These are phyloP conservation scores for Oopsacas minuta DNA, from an alignment of 37 sponge, comb jelly and placozoan species.

Conservation along the genomic window DNA sequence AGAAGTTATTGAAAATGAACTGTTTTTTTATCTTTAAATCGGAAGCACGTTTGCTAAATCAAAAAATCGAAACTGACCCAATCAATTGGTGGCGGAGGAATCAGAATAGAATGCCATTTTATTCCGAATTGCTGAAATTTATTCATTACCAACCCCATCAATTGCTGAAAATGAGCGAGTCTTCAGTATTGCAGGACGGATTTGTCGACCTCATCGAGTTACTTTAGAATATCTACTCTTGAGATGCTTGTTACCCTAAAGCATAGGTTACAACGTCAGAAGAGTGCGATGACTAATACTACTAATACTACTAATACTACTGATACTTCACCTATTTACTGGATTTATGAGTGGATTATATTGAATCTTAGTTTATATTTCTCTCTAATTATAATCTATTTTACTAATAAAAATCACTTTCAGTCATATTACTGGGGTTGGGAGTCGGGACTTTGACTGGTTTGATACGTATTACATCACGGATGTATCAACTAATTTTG, in stretches of 20 bases:
- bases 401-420: background rate
- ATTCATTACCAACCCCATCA: background rate
- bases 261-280: conserved; percentile 5
- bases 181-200: background rate
- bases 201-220: background rate
- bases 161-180: background rate
- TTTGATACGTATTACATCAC: too few relatives aligned
- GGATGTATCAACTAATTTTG: too few relatives aligned
- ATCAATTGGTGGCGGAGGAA: background rate
- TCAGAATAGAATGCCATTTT: background rate
- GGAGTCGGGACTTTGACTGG: conserved; percentile 16
- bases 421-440: background rate
- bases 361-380: background rate
- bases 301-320: background rate
- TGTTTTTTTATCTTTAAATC: background rate
- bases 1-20: background rate
- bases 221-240: background rate
- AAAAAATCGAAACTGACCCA: background rate
- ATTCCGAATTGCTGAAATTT: background rate
- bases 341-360: conserved; percentile 15
- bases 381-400: background rate
- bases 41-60: background rate
- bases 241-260: background rate
- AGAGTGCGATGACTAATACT: conserved; percentile 1
- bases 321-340: too few relatives aligned